phyloP scores from a whole-genome alignment of 2,888 invertebrate genomes.

The Bembecia ichneumoniformis region DNA sequence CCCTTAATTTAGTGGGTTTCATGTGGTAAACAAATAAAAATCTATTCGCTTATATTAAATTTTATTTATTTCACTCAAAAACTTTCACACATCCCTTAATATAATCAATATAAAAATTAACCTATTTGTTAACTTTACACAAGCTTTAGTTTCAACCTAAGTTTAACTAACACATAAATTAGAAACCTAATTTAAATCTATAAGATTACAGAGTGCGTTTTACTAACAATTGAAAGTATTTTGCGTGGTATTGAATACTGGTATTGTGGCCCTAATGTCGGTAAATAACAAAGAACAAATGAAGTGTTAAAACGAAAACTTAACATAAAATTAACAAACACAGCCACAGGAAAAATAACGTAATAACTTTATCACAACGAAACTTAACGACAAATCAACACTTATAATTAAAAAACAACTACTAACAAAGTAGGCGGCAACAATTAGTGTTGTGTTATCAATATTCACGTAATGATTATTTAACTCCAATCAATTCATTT shows the following conservation, averaged over 20 bases:
- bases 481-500: conserved; percentile 29
- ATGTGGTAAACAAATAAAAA: conserved; percentile 21
- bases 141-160: conserved; percentile 73
- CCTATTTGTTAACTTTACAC: conserved; percentile 72
- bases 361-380: conserved; percentile 50
- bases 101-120: conserved; percentile 26
- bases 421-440: conserved; percentile 30
- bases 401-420: conserved; percentile 51
- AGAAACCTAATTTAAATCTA: conserved; percentile 9
- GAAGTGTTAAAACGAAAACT: conserved; percentile 64
- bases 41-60: conserved; percentile 22
- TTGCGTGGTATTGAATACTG: not conserved
- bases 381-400: conserved; percentile 65
- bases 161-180: conserved; percentile 24
- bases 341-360: conserved; percentile 53
- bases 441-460: conserved; percentile 8
- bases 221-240: no score
- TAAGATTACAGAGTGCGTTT: conserved; percentile 2
- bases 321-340: conserved; percentile 73
- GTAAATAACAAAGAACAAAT: conserved; percentile 42
- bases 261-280: conserved; percentile 55
- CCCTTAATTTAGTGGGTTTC: no score
- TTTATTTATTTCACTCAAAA: conserved; percentile 26
- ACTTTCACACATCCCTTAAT: conserved; percentile 51
- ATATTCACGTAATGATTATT: conserved; percentile 40